Evolutionary conservation across 2,113 vertebrate species (phyloP).

Genomic region (Petroica traversi): DNA sequence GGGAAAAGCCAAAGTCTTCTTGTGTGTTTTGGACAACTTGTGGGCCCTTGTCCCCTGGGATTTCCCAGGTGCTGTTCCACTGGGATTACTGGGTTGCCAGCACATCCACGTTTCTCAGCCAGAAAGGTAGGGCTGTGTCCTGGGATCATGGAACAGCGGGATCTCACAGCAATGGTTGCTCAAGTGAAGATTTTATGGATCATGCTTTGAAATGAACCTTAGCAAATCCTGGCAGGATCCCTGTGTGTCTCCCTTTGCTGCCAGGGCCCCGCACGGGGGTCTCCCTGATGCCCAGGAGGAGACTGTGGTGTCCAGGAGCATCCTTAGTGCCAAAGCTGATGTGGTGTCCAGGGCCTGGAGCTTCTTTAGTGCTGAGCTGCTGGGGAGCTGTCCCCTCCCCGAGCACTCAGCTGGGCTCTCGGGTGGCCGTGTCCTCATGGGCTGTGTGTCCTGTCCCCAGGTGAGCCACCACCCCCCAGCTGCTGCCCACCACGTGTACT

Average conservation of each 20-base stretch:
- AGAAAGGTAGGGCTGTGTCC: fast-evolving
- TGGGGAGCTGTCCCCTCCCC: fast-evolving
- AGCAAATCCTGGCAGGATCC: not conserved
- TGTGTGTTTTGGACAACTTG: fast-evolving
- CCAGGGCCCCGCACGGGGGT: fast-evolving
- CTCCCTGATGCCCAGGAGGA: not conserved
- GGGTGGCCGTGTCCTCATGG: fast-evolving
- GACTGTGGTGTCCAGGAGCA: not conserved
- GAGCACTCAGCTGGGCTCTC: fast-evolving
- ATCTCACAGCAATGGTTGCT: fast-evolving
- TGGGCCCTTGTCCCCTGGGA: not conserved
- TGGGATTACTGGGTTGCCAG: not conserved
- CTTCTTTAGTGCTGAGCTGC: not conserved
- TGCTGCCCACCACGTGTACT: slow-evolving; percentile 93
- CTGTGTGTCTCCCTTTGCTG: fast-evolving
- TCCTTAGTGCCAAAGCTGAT: not conserved
- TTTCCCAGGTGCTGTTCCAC: not conserved
- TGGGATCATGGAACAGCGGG: not conserved
- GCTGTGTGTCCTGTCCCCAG: slow-evolving; percentile 65
- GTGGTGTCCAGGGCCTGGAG: not conserved
- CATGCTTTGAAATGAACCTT: not conserved
- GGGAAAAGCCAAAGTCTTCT: not conserved
- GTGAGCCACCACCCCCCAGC: slow-evolving; percentile 97
- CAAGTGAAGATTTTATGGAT: not conserved
- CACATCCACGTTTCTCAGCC: not conserved